Conservation (phyloP, 2,888 invertebrate species). For the Lasioglossum lativentre region DNA sequence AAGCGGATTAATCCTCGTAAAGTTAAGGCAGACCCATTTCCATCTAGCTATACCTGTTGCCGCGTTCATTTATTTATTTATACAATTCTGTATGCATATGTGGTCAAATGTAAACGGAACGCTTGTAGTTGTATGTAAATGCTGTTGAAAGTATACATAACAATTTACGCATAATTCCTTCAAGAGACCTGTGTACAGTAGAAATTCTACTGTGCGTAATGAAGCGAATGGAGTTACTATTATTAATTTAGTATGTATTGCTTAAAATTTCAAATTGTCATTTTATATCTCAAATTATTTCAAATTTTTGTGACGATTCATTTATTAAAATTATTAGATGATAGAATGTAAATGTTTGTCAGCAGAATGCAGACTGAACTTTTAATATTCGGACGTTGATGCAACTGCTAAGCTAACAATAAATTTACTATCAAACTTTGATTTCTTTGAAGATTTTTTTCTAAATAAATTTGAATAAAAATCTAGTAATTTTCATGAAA, state of each 20-base stretch:
- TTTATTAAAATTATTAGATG: background rate
- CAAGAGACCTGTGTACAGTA: background rate
- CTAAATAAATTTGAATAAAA: background rate
- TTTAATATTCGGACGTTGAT: too few species aligned
- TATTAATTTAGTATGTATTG: background rate
- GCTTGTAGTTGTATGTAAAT: background rate
- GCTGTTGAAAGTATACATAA: background rate
- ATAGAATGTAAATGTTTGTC: background rate
- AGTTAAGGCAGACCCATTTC: background rate
- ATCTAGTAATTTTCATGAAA: background rate
- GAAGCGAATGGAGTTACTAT: background rate
- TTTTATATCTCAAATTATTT: background rate
- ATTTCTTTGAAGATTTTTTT: background rate
- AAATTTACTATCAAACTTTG: background rate
- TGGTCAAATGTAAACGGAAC: background rate
- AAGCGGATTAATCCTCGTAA: background rate
- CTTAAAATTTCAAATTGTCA: background rate
- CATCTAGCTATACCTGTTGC: background rate
- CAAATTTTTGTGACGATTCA: background rate
- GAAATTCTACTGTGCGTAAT: background rate
- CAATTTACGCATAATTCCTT: background rate
- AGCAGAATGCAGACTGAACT: too few species aligned
- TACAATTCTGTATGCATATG: background rate
- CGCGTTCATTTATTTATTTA: slow-evolving; percentile 1
- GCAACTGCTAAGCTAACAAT: too few species aligned